Conservation (phyloP, 2,113 vertebrate species). For the Arenaria interpres region DNA sequence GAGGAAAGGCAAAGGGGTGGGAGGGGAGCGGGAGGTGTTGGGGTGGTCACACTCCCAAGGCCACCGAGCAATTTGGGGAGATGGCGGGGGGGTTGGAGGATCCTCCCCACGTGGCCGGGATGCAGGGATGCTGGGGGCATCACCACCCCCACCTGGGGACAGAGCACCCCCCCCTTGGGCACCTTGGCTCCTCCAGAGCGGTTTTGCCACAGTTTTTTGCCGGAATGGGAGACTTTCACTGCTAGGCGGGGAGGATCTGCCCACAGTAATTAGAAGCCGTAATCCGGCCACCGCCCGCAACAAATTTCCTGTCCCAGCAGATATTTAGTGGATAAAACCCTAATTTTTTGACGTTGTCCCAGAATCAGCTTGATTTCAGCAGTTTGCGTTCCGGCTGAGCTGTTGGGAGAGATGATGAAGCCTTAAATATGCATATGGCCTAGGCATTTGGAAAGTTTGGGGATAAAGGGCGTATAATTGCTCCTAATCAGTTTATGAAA, state of each 20-base stretch:
- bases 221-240: constrained; percentile 69
- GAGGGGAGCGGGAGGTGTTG: neutral
- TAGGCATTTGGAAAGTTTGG: constrained; percentile 73
- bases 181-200: neutral
- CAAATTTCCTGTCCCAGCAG: constrained; percentile 75
- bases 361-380: constrained; percentile 80
- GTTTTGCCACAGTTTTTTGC: constrained; percentile 24
- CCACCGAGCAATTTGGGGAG: neutral
- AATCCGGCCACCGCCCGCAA: constrained; percentile 60
- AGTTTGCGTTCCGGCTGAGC: constrained; percentile 65
- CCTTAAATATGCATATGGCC: constrained; percentile 78
- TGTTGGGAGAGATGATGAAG: constrained; percentile 69
- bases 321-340: constrained; percentile 77
- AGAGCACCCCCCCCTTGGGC: neutral
- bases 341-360: constrained; percentile 75
- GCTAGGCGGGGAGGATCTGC: constrained; percentile 67
- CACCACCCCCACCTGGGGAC: fast-evolving
- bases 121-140: neutral
- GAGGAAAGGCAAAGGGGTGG: neutral
- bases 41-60: neutral
- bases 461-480: constrained; percentile 55
- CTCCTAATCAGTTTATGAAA: constrained; percentile 74
- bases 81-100: too few relatives aligned
- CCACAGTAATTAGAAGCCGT: constrained; percentile 75
- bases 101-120: fast-evolving